Base-by-base conservation (phyloP, 2,888 invertebrate species). In the Campoplex nolae region DNA sequence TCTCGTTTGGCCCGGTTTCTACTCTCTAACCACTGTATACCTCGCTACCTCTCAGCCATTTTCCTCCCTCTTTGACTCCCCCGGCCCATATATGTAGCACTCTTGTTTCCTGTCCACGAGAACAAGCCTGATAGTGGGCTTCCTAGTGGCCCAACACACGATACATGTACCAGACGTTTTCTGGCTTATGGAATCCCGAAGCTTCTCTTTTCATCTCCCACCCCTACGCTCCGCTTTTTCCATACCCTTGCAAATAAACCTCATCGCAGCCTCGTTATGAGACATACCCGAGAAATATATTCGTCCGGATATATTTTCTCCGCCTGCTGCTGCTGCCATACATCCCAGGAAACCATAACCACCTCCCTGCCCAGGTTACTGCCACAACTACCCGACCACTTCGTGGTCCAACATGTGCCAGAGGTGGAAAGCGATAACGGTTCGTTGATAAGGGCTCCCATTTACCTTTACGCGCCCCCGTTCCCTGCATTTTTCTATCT, bases 391-490 rank as follows among this genome's bases (percentile, higher is more conserved):
- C 76, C 73, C 51, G 38, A n/a, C 65, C 48, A 65, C 68, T 56
- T 38, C 38, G 83, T 87, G 86, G 79, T 78, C 88, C 82, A 85
- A 78, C 80, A 83, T 82, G 80, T 56, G 11, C 76, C 84, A 84
- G 81, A 68, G 78, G 54, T 81, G 62, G 79, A 77, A 84, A 88
- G 89, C 89, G 92, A 93, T 93, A 93, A 93, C 93, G 92, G 92
- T 89, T 90, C 91, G 91, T 89, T 93, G 93, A 93, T 93, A 93
- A 93, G 93, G 89, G 91, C 88, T 45, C 67, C 68, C 65, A 65
- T 56, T 45, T 51, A 79, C 79, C 80, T 78, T 78, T 77, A 67
- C 56, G 77, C 35, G 70, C 23, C 23, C 23, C 23, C 23, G 38
- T 68, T 42, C 42, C 45, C 32, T 62, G n/a, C 68, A 51, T 70